Percentiles rank a stretch among this genome's conserved stretches.
phyloP scores from a whole-genome alignment of 2,888 invertebrate genomes.

The Mythimna ferrago region DNA sequence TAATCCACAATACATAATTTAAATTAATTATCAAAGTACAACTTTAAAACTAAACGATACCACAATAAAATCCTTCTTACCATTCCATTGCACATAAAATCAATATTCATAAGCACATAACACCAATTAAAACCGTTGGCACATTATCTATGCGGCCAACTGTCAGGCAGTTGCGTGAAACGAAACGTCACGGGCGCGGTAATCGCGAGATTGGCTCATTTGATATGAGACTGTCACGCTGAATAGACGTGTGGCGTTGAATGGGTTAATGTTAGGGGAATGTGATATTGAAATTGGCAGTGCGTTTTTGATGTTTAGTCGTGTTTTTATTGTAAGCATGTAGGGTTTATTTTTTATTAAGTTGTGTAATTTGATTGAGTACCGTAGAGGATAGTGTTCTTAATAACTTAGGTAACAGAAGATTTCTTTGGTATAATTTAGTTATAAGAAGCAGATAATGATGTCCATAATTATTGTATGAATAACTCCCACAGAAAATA shows the following conservation, averaged over 20 bases:
- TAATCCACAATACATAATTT: not conserved
- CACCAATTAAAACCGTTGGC: conserved; percentile 66
- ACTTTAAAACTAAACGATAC: not conserved
- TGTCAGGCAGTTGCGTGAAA: conserved; percentile 87
- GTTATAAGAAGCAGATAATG: too few relatives aligned
- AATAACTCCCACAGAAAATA: too few relatives aligned
- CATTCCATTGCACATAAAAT: conserved; percentile 40
- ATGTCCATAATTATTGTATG: too few relatives aligned
- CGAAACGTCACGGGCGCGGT: conserved; percentile 77
- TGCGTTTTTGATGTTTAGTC: conserved; percentile 9
- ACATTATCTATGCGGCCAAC: conserved; percentile 78
- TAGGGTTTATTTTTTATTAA: too few relatives aligned
- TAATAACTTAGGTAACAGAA: too few relatives aligned
- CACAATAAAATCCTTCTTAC: conserved; percentile 30
- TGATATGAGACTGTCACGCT: conserved; percentile 78
- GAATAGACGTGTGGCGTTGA: conserved; percentile 66
- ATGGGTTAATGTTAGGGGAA: conserved; percentile 61
- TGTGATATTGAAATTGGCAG: conserved; percentile 55
- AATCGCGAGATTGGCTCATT: conserved; percentile 83
- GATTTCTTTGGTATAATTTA: too few relatives aligned
- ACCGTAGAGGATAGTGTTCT: too few relatives aligned
- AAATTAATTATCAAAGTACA: not conserved
- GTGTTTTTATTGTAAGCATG: not conserved
- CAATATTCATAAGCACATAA: conserved; percentile 63
- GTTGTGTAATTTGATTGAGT: too few relatives aligned